These are phyloP conservation scores for Drosophila funebris DNA, from an alignment of 1,140 invertebrate species.

Conservation along the genomic window DNA sequence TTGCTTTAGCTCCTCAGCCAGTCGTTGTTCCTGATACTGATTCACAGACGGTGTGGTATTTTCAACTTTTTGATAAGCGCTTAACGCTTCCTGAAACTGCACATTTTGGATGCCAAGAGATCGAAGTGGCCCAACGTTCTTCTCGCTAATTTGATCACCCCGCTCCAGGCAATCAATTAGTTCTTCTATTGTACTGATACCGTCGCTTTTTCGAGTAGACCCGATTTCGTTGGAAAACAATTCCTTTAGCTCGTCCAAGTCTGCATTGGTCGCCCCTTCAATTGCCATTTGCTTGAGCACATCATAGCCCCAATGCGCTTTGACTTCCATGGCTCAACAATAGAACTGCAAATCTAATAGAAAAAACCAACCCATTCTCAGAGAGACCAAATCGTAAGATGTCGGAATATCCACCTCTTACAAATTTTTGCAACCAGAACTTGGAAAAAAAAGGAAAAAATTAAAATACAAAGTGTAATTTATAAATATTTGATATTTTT, in stretches of 20 bases:
- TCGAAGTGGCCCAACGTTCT: constrained; percentile 55
- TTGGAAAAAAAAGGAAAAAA: too few species aligned
- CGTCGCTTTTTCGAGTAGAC: constrained; percentile 35
- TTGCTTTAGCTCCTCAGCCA: constrained; percentile 58
- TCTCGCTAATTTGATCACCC: constrained; percentile 44
- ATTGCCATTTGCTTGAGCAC: constrained; percentile 53
- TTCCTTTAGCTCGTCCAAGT: constrained; percentile 55
- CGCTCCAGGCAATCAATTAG: constrained; percentile 70
- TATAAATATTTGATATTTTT: too few species aligned
- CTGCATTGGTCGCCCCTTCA: not conserved
- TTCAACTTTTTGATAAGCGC: constrained; percentile 30
- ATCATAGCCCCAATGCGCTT: constrained; percentile 55
- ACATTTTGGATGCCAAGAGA: not conserved
- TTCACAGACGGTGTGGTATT: constrained; percentile 2
- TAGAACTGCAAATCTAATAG: not conserved
- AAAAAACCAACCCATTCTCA: too few species aligned
- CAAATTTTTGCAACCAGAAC: too few species aligned
- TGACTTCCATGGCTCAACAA: not conserved
- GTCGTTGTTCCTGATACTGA: constrained; percentile 52
- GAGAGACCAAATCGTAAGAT: too few species aligned
- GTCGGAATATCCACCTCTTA: too few species aligned
- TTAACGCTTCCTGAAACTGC: constrained; percentile 30
- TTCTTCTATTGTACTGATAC: constrained; percentile 49
- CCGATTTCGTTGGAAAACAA: constrained; percentile 53
- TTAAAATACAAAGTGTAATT: too few species aligned